Base-by-base conservation (phyloP, 2,888 invertebrate species). In the Blastobasis adustella region DNA sequence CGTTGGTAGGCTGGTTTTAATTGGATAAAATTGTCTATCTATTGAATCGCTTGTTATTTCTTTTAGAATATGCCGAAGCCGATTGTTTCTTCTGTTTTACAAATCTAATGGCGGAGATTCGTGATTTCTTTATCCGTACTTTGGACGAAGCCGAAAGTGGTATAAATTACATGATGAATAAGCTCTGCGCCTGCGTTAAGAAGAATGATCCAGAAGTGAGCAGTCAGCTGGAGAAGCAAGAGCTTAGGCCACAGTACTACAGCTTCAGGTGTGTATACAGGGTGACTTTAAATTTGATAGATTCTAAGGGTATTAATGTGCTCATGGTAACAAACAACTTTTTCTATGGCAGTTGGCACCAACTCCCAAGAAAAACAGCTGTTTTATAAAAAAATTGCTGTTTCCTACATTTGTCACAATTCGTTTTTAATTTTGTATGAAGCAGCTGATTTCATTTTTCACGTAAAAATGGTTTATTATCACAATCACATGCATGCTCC, bases 61-160 rank as follows among this genome's bases (percentile, higher is more conserved):
- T 80, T 79, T 41, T 81, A 95, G 98, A 94, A 71, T 90, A 95
- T 77, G 99, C 99, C 0, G 99, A 99, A 78, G 96, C 98, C 0
- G 99, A 99, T 76, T 95, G 97, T 56, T 99, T 99, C 82, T 99
- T 98, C 84, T 98, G 98, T 73, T 99, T 99, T 77, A 99, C 98
- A 4, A 97, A 97, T 76, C 85, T 99, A 49, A 99, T 99, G 99
- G 93, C 95, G 0, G 99, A 99, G 86, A 98, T 99, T 57, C 90
- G 99, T 38, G 99, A 99, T 77, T 96, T 96, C 73, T 99, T 99
- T 76, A 98, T 99, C 61, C 96, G 98, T 69, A 95, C 96, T 0
- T 83, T 99, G 61, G 99, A 99, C 78, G 96, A 98, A 79, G 93
- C 97, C 0, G 95, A 95, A 62, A 93, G 95, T 70, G 98, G 98